Evolutionary conservation across 2,888 invertebrate genomes (phyloP).

Genomic region (Tetrapedia diversipes): DNA sequence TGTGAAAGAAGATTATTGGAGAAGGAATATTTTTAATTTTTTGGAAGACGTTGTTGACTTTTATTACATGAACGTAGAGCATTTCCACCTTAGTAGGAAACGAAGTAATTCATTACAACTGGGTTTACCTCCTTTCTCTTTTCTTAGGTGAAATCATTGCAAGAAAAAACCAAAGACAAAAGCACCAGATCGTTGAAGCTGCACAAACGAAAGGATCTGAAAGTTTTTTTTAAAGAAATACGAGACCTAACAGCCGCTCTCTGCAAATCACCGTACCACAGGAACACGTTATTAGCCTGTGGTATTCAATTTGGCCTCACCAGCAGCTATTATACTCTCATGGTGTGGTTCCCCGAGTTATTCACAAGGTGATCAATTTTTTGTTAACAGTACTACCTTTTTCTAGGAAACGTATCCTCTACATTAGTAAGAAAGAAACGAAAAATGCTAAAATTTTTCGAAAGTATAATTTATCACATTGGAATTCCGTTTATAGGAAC

Average conservation of each 20-base stretch:
- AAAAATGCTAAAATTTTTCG: not conserved
- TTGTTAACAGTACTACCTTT: not conserved
- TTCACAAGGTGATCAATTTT: constrained; percentile 83
- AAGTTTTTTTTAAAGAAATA: constrained; percentile 88
- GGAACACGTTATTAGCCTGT: constrained; percentile 90
- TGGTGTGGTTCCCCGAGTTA: constrained; percentile 96
- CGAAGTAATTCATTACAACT: no score
- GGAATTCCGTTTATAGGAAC: no score
- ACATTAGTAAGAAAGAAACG: not conserved
- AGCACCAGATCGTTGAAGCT: constrained; percentile 88
- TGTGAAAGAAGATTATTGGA: no score
- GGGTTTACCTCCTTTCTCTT: not conserved
- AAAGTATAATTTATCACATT: no score
- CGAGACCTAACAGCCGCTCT: constrained; percentile 90
- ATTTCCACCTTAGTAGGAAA: no score
- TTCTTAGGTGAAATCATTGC: constrained; percentile 88
- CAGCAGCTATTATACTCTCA: constrained; percentile 94
- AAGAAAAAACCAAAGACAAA: constrained; percentile 88
- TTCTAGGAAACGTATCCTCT: not conserved
- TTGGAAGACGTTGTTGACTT: no score
- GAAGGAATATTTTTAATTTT: no score
- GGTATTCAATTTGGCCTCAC: constrained; percentile 93
- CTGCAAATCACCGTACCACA: constrained; percentile 89
- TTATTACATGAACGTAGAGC: no score
- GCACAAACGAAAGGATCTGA: constrained; percentile 89